phyloP scores from a whole-genome alignment of 2,113 vertebrate species.

The Rhadina sibilatrix region DNA sequence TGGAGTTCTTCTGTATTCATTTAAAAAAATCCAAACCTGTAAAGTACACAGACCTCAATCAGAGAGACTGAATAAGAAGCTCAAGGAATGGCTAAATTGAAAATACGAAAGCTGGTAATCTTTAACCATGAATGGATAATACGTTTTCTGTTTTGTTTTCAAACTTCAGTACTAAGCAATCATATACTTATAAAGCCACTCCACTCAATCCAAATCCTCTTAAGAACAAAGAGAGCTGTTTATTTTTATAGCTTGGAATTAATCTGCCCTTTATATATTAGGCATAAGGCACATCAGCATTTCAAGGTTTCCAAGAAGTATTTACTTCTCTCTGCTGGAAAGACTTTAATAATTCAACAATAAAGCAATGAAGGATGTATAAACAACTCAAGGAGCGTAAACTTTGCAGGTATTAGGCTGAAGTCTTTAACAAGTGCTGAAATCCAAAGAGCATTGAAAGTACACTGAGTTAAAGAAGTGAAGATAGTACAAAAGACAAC shows the following conservation, averaged over 20 bases:
- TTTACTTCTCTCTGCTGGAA: background rate
- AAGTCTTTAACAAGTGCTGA: background rate
- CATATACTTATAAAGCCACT: conserved; percentile 38
- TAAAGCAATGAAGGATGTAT: background rate
- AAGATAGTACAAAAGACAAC: background rate
- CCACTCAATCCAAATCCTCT: conserved; percentile 41
- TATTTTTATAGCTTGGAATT: conserved; percentile 31
- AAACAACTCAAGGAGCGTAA: background rate
- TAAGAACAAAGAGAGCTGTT: conserved; percentile 44
- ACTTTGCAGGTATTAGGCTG: background rate
- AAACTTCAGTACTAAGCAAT: conserved; percentile 2
- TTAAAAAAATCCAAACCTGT: background rate
- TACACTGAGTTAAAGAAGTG: background rate
- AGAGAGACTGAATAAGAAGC: background rate
- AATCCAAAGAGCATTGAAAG: background rate
- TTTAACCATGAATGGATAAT: background rate
- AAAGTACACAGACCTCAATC: background rate
- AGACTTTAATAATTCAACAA: background rate
- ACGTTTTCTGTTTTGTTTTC: background rate
- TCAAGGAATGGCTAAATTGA: background rate
- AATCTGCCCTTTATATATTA: background rate
- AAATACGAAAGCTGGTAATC: background rate
- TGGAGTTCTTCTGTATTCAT: background rate
- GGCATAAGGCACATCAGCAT: background rate
- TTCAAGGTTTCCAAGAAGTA: background rate